Base-by-base conservation (phyloP, 2,888 invertebrate species). In the Drosophila diplacantha region DNA sequence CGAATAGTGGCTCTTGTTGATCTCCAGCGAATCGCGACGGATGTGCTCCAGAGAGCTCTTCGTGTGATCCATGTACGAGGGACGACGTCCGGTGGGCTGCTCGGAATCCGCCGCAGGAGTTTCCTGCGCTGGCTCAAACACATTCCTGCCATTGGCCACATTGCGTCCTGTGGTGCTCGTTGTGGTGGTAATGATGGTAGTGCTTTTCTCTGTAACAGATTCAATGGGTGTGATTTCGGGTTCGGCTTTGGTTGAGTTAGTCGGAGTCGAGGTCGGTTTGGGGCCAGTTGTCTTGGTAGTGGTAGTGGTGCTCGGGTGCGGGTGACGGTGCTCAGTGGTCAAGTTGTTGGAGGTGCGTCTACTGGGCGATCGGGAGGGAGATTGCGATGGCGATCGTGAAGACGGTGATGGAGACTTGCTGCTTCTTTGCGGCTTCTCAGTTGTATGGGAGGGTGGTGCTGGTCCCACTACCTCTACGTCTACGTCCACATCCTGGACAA, bases 11-110 rank as follows among this genome's bases (percentile, higher is more conserved):
- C 72, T 84, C 67, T 87, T 87, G 14, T 84, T 87, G 0, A 88
- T 72, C 69, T 87, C 87, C 34, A 87, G 68, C 0, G 88, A 88
- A 47, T 88, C 87, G 9, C 86, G 85, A n/a, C 88, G 71, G 1
- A 83, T 86, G 57, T 89, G 88, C 64, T 88, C 89, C 37, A 88
- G 65, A 0, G 89, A 89, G 46, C 87, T 85, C 52, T 87, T 85
- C 12, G 88, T 88, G 47, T 87, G 88, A 51, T 87, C 88, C 88
- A 88, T 88, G 58, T 88, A 88, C 6, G 88, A 88, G 9, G 88
- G 88, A 47, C 86, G 82, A 16, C 85, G 75, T 1, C 29, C 71
- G 8, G 57, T 3, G 29, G 39, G 32, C 3, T 41, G 44, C 3
- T 68, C 56, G 1, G 55, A 12, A 12, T 64, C 52, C 14, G 20